phyloP scores from a whole-genome alignment of 1,140 invertebrate species.

The Monochamus saltuarius region DNA sequence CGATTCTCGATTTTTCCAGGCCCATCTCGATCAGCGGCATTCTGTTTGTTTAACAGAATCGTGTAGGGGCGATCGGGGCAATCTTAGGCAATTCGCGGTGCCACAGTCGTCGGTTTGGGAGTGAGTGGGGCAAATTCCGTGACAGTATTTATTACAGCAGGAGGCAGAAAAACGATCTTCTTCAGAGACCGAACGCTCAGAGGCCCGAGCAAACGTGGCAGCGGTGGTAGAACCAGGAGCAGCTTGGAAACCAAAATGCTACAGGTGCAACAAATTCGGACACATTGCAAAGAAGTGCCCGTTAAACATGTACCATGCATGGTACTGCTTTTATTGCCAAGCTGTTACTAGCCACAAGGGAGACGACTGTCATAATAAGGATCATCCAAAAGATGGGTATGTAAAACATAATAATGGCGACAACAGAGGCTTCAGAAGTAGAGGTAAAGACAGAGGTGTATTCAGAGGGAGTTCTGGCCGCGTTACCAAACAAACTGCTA shows the following conservation, averaged over 20 bases:
- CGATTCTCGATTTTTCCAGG: too few species aligned
- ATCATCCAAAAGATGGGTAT: neutral
- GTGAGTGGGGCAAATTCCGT: too few species aligned
- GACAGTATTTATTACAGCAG: neutral
- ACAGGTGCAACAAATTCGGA: neutral
- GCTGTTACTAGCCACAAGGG: neutral
- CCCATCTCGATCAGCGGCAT: too few species aligned
- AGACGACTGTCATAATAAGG: neutral
- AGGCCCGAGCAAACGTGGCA: neutral
- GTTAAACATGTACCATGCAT: neutral
- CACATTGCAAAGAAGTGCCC: neutral
- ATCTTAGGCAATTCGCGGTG: too few species aligned
- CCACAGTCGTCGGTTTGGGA: too few species aligned
- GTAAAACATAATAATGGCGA: neutral
- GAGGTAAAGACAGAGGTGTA: neutral
- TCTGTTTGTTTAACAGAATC: too few species aligned
- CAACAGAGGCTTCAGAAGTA: neutral
- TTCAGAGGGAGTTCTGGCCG: neutral
- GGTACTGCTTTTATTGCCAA: too few species aligned
- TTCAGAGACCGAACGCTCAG: neutral
- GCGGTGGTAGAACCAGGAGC: neutral
- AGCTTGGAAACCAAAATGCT: neutral
- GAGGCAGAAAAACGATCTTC: slow-evolving; percentile 1
- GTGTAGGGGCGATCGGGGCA: too few species aligned
- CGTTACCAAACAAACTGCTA: neutral